Conservation (phyloP, 2,113 vertebrate genomes). For the Colistium nudipinnis region DNA sequence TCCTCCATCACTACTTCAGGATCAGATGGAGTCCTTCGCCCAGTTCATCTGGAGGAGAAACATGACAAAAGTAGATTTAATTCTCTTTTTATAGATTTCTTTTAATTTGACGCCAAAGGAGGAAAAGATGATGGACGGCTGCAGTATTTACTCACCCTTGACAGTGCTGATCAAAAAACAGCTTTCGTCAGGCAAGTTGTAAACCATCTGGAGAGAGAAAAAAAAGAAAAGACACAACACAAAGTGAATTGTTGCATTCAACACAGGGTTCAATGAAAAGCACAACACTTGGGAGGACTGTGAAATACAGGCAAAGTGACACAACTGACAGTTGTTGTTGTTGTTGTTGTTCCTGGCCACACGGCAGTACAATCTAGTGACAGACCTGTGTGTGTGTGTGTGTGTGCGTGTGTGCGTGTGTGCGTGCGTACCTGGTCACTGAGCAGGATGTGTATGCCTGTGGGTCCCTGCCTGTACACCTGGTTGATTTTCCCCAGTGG, state of each 20-base stretch:
- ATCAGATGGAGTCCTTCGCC: constrained; percentile 94
- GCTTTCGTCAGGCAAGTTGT: constrained; percentile 96
- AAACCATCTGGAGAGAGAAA: constrained; percentile 99
- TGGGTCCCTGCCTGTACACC: constrained; percentile 95
- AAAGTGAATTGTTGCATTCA: not conserved
- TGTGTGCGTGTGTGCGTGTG: not conserved
- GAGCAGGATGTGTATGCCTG: constrained; percentile 93
- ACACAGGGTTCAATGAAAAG: not conserved
- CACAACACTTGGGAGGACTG: not conserved
- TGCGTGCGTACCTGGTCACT: constrained; percentile 87
- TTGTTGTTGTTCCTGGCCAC: constrained; percentile 5
- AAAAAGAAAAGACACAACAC: constrained; percentile 23
- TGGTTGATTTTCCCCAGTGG: constrained; percentile 91
- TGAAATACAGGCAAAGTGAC: constrained; percentile 47
- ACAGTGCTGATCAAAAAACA: constrained; percentile 94
- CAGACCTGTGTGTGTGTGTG: not conserved
- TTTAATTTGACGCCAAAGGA: too few relatives aligned
- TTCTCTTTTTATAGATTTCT: too few relatives aligned
- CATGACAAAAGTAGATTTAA: not conserved
- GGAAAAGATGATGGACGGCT: too few relatives aligned
- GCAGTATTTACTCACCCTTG: constrained; percentile 86
- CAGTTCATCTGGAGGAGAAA: constrained; percentile 86
- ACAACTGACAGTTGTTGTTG: not conserved
- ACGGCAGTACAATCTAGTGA: not conserved
- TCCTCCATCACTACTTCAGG: constrained; percentile 87